These are phyloP conservation scores for Lordiphosa andalusiaca DNA, from an alignment of 2,888 invertebrate species.

Conservation along the genomic window DNA sequence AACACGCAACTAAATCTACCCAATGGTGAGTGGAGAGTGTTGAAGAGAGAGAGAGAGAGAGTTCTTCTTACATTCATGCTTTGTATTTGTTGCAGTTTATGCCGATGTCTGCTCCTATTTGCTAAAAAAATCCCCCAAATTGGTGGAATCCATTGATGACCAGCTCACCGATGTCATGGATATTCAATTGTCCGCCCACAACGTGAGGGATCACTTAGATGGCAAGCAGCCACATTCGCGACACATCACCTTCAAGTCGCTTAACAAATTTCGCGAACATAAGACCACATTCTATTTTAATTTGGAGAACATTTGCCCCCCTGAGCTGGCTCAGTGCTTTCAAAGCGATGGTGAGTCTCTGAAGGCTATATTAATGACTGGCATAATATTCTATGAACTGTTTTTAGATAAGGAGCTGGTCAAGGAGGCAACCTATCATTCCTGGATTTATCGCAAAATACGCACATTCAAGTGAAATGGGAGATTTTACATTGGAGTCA, in stretches of 20 bases:
- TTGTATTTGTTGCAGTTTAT: constrained; percentile 54
- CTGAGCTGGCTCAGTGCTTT: constrained; percentile 67
- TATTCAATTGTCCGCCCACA: constrained; percentile 71
- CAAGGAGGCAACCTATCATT: constrained; percentile 74
- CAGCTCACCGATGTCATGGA: constrained; percentile 71
- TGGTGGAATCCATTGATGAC: constrained; percentile 68
- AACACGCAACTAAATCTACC: constrained; percentile 77
- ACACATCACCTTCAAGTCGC: constrained; percentile 73
- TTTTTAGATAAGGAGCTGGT: constrained; percentile 68
- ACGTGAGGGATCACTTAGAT: constrained; percentile 72
- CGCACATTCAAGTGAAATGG: constrained; percentile 51
- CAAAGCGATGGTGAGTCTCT: constrained; percentile 67
- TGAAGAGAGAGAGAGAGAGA: too few species aligned
- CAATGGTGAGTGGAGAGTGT: constrained; percentile 52
- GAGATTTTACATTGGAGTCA: too few species aligned
- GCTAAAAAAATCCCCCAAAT: constrained; percentile 61
- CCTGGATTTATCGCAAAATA: constrained; percentile 77
- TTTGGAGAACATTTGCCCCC: constrained; percentile 78
- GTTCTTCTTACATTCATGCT: not conserved
- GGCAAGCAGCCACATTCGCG: constrained; percentile 77
- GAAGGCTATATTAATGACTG: not conserved
- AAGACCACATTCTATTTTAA: constrained; percentile 76
- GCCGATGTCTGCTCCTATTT: constrained; percentile 74
- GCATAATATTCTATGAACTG: not conserved
- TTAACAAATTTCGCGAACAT: constrained; percentile 70